Conservation (phyloP, 1,140 invertebrate genomes). For the Papilio dardanus region DNA sequence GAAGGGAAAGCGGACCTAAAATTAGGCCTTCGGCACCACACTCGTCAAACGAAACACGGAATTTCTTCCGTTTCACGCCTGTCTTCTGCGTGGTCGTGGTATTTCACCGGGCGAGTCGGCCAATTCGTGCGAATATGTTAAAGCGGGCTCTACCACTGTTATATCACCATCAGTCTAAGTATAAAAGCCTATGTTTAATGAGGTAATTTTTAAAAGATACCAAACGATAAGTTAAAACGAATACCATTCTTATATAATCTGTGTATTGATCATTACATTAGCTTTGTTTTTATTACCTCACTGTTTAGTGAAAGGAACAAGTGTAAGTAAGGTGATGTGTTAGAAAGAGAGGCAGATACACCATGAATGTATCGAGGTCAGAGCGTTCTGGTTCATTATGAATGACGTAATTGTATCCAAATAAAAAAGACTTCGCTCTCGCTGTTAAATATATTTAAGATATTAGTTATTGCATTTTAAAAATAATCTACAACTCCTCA, state of each 20-base stretch:
- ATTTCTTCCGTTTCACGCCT: too few relatives aligned
- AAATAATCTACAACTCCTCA: not conserved
- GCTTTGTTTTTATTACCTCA: not conserved
- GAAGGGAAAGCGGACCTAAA: too few relatives aligned
- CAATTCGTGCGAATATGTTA: too few relatives aligned
- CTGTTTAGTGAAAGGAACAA: not conserved
- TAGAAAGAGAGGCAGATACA: not conserved
- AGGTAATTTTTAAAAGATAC: not conserved
- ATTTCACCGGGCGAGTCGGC: too few relatives aligned
- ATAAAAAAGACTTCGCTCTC: not conserved
- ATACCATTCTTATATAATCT: not conserved
- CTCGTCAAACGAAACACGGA: too few relatives aligned
- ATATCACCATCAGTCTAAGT: too few relatives aligned
- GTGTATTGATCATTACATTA: not conserved
- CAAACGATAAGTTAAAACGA: not conserved
- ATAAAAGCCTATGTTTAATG: too few relatives aligned
- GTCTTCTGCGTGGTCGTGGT: too few relatives aligned
- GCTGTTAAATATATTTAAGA: not conserved
- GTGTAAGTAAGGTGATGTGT: not conserved
- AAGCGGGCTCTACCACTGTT: too few relatives aligned
- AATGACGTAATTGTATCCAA: constrained; percentile 1
- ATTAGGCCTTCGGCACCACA: too few relatives aligned
- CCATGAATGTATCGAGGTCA: constrained; percentile 8
- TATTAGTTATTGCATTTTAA: not conserved
- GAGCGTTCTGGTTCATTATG: not conserved